A percentile compares a stretch with the other conserved stretches of the same genome.
Evolutionary conservation across 2,113 vertebrate genomes (phyloP).

Genomic region (Psammodynastes pulverulentus): DNA sequence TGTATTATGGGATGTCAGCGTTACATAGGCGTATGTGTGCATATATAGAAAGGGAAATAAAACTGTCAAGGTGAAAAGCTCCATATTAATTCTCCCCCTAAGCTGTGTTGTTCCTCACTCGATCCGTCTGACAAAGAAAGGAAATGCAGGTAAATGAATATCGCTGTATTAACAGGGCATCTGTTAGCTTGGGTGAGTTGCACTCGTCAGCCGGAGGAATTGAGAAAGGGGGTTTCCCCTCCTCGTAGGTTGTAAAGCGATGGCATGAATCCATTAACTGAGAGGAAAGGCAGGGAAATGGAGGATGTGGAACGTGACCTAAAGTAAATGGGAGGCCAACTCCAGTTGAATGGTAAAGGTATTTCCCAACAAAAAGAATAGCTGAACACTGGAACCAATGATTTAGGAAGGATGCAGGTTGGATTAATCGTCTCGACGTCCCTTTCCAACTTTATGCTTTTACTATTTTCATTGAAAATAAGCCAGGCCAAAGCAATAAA

Average conservation of each 20-base stretch:
- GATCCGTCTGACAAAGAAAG: background rate
- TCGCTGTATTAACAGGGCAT: constrained; percentile 11
- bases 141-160: constrained; percentile 7
- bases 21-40: background rate
- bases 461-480: background rate
- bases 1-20: background rate
- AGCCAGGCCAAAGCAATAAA: background rate
- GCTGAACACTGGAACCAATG: background rate
- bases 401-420: background rate
- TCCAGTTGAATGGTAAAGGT: background rate
- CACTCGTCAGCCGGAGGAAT: background rate
- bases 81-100: constrained; percentile 2
- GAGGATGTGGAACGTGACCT: background rate
- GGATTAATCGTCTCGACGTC: background rate
- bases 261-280: background rate
- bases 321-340: background rate
- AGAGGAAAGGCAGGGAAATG: background rate
- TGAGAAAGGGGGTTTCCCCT: background rate
- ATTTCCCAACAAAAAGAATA: background rate
- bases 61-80: constrained; percentile 6
- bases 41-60: background rate
- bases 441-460: background rate
- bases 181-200: background rate
- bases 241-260: background rate
- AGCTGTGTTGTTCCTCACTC: background rate